Evolutionary conservation across 2,797 vertebrate genomes (phyloP).

Genomic region (Smutsia gigantea): DNA sequence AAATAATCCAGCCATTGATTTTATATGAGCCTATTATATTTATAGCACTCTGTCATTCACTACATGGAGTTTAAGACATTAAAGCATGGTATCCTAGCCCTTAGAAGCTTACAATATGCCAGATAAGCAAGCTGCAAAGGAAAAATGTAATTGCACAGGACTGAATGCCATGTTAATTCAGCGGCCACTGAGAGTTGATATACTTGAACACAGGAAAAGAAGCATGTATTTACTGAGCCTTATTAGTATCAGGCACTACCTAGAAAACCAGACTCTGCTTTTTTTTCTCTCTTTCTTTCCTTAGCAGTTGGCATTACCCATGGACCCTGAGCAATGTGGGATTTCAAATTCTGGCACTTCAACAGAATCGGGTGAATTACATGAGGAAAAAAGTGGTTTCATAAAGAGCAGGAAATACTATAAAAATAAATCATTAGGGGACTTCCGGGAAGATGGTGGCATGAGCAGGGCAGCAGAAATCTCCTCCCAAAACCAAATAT

Average conservation of each 20-base stretch:
- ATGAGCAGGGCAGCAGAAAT: too few relatives aligned
- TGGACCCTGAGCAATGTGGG: not conserved
- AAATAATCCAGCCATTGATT: not conserved
- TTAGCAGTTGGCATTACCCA: not conserved
- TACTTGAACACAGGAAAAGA: not conserved
- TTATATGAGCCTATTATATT: not conserved
- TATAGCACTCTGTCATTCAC: not conserved
- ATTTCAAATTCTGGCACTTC: slow-evolving; percentile 31
- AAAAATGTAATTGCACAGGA: not conserved
- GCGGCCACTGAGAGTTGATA: not conserved
- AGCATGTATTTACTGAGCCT: not conserved
- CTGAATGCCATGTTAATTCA: not conserved
- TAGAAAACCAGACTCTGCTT: not conserved
- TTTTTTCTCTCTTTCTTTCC: not conserved
- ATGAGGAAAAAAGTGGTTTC: not conserved
- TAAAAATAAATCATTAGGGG: slow-evolving; percentile 26
- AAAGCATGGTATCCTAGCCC: not conserved
- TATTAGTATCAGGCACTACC: not conserved
- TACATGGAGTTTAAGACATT: not conserved
- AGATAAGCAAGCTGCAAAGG: not conserved
- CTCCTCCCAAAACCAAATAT: too few relatives aligned
- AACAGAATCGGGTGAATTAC: not conserved
- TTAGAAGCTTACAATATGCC: not conserved
- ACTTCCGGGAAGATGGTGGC: too few relatives aligned
- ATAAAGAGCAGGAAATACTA: not conserved